Evolutionary conservation across 37 sponge, comb jelly and placozoan genomes (phyloP).

Genomic region (Lycopodina hypogea): DNA sequence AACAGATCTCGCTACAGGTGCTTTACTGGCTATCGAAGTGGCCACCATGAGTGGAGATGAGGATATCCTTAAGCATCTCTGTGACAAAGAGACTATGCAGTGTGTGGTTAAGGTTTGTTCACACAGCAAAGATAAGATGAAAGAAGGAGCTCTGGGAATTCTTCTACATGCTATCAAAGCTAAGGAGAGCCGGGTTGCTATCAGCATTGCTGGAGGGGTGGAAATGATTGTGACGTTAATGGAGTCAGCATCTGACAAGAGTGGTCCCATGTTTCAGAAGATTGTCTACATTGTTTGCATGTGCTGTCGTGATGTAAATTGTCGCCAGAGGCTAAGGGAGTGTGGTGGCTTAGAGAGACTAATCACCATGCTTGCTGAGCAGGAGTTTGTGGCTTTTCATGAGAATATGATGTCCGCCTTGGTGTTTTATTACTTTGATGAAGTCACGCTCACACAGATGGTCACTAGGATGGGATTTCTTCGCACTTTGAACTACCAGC

Average conservation of each 20-base stretch:
- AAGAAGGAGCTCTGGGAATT: not conserved
- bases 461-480: conserved; percentile 49
- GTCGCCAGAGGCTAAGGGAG: conserved; percentile 55
- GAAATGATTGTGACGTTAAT: conserved; percentile 26
- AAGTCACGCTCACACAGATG: conserved; percentile 60
- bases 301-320: conserved; percentile 52
- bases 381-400: conserved; percentile 7
- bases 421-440: conserved; percentile 72
- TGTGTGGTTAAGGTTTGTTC: not conserved
- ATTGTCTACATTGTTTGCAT: conserved; percentile 23
- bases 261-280: not conserved
- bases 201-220: conserved; percentile 57
- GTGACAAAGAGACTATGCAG: conserved; percentile 23
- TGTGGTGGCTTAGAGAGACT: conserved; percentile 45
- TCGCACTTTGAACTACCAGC: conserved; percentile 33
- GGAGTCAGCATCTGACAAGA: not conserved
- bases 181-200: conserved; percentile 31
- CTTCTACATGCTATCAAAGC: conserved; percentile 26
- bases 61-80: conserved; percentile 19
- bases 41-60: not conserved
- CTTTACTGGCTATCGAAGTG: conserved; percentile 18
- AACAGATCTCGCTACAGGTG: conserved; percentile 7
- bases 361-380: conserved; percentile 40
- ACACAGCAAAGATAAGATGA: not conserved
- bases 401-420: conserved; percentile 56